Conservation (phyloP, 2,888 invertebrate species). For the Gerris lacustris region DNA sequence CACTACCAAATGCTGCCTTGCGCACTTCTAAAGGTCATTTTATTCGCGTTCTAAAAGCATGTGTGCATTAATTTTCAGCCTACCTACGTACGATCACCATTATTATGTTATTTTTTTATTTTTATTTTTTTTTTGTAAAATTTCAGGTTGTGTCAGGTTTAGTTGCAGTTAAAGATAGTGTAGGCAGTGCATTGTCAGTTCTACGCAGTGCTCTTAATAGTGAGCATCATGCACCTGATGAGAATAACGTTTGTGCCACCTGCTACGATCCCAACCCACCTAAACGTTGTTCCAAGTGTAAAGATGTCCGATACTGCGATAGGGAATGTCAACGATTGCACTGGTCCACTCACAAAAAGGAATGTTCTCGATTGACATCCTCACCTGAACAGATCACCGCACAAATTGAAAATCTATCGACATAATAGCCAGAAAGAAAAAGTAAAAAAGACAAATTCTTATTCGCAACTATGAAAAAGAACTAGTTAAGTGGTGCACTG, state of each 20-base stretch:
- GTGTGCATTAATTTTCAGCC: no score
- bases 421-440: not conserved
- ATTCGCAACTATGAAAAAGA: no score
- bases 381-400: not conserved
- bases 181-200: slow-evolving; percentile 51
- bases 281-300: slow-evolving; percentile 91
- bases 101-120: no score
- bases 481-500: no score
- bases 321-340: slow-evolving; percentile 86
- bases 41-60: no score
- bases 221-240: slow-evolving; percentile 63
- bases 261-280: slow-evolving; percentile 80
- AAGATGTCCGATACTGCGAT: slow-evolving; percentile 85
- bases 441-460: no score
- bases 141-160: slow-evolving; percentile 55
- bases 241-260: slow-evolving; percentile 60
- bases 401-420: not conserved
- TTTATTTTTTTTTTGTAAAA: no score
- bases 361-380: slow-evolving; percentile 47
- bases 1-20: no score
- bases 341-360: slow-evolving; percentile 83
- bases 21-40: no score
- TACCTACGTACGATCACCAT: no score
- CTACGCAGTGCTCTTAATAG: slow-evolving; percentile 77
- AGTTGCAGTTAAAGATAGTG: slow-evolving; percentile 62